A percentile compares a stretch with the other conserved stretches of the same genome.
phyloP scores from a whole-genome alignment of 2,113 vertebrate species.

The Canis aureus region DNA sequence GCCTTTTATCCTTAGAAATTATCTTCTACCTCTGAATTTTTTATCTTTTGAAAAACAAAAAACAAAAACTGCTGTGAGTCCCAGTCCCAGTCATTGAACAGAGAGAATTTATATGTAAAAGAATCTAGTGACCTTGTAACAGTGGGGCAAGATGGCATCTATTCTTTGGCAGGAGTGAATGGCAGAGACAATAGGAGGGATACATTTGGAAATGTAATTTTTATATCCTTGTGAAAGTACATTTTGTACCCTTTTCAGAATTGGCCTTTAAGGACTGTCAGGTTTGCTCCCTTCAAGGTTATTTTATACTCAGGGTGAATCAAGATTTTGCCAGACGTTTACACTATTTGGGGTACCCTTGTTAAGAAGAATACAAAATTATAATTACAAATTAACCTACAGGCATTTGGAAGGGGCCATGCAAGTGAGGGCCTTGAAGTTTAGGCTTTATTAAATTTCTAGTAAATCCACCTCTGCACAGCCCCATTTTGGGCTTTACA shows the following conservation, averaged over 20 bases:
- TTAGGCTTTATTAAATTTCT: conserved; percentile 55
- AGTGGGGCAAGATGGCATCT: neutral
- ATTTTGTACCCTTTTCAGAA: conserved; percentile 3
- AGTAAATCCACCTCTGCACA: conserved; percentile 12
- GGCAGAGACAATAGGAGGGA: neutral
- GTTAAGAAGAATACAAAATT: conserved; percentile 42
- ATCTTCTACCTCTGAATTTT: conserved; percentile 46
- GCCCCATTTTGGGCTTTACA: conserved; percentile 57
- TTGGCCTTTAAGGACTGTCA: neutral
- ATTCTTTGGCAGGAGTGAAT: neutral
- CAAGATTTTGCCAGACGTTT: conserved; percentile 38
- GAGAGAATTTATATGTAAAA: conserved; percentile 29
- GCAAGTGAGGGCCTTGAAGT: conserved; percentile 3
- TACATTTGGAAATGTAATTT: neutral
- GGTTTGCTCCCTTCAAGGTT: conserved; percentile 13
- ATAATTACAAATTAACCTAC: conserved; percentile 35
- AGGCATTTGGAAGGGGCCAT: neutral
- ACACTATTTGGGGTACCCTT: neutral
- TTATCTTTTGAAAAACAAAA: conserved; percentile 15
- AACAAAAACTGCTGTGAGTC: neutral
- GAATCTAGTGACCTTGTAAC: neutral
- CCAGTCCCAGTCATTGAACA: conserved; percentile 24
- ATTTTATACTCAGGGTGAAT: neutral
- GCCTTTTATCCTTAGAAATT: conserved; percentile 55
- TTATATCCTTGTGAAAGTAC: neutral